Evolutionary conservation across 2,797 vertebrate genomes (phyloP).

Genomic region (Acrocephalus scirpaceus): DNA sequence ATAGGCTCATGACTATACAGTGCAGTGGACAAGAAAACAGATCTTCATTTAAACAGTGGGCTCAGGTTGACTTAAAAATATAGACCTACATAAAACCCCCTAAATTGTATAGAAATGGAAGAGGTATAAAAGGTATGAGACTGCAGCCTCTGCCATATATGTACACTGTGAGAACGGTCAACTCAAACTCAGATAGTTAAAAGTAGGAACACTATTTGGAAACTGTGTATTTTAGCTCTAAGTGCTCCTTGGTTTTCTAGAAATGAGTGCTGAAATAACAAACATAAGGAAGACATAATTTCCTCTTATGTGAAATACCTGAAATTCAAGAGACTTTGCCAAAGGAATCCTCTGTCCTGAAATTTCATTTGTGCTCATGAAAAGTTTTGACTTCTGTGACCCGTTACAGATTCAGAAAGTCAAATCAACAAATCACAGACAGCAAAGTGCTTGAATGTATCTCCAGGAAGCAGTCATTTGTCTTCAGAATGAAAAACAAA

Average conservation of each 20-base stretch:
- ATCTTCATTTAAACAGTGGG: neutral
- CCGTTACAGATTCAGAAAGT: neutral
- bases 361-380: neutral
- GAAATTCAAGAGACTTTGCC: neutral
- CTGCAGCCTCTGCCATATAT: neutral
- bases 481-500: neutral
- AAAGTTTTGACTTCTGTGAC: neutral
- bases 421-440: neutral
- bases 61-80: neutral
- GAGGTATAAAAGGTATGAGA: neutral
- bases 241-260: neutral
- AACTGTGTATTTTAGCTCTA: neutral
- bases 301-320: neutral
- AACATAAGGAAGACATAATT: neutral
- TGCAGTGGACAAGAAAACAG: neutral
- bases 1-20: neutral
- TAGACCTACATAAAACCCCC: rapidly evolving
- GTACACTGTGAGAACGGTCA: neutral
- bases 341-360: neutral
- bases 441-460: neutral
- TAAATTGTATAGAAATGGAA: neutral
- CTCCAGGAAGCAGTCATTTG: neutral
- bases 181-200: neutral
- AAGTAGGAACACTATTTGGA: neutral
- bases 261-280: neutral